Evolutionary conservation across 2,113 vertebrate species (phyloP).

Genomic region (Ochotona princeps): DNA sequence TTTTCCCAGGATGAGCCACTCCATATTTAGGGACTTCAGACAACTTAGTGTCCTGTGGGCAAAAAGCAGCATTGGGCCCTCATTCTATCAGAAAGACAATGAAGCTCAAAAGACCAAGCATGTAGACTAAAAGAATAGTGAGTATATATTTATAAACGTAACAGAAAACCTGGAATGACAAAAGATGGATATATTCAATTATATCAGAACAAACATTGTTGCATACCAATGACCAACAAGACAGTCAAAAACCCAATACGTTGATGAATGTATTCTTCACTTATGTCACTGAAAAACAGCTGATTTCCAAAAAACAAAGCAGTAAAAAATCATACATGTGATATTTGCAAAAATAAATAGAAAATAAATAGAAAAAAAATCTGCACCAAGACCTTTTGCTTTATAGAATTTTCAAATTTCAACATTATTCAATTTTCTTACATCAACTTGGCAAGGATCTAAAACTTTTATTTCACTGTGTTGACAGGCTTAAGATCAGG

Average conservation of each 20-base stretch:
- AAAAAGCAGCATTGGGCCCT: background rate
- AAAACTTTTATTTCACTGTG: background rate
- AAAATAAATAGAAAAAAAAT: background rate
- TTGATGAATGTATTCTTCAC: background rate
- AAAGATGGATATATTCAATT: background rate
- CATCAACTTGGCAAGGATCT: background rate
- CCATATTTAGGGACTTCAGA: background rate
- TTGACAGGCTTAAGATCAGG: background rate
- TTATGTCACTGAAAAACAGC: background rate
- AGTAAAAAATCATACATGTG: background rate
- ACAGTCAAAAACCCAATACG: background rate
- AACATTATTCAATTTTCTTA: background rate
- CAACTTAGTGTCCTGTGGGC: background rate
- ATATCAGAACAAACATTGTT: background rate
- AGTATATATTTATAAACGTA: background rate
- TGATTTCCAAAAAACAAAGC: constrained; percentile 5
- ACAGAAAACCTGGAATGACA: background rate
- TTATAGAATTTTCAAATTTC: no score
- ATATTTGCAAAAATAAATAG: background rate
- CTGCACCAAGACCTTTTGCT: background rate
- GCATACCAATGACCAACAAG: background rate
- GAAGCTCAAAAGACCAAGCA: constrained; percentile 5
- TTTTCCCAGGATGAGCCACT: background rate
- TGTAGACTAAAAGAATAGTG: background rate
- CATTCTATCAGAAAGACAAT: background rate